Base-by-base conservation (phyloP, 2,113 vertebrate genomes). In the Tenebrosternarchus preto region DNA sequence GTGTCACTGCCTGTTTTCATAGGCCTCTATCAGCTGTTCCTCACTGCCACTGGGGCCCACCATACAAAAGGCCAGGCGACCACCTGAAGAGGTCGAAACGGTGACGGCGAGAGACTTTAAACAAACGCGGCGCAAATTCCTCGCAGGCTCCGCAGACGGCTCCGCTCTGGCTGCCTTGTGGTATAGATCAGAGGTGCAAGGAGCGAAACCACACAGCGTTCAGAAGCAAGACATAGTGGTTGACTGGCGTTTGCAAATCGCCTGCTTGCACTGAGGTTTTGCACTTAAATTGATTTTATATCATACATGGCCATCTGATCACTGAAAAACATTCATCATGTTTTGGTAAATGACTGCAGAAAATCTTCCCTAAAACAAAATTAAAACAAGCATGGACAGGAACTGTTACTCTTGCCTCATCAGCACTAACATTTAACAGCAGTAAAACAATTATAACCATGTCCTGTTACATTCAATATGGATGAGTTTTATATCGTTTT, bases 11-110 rank as follows among this genome's bases (percentile, higher is more conserved):
- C 15, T 76, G 80, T 82, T 85, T 76, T 70, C 57, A 36, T 69
- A 73, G 77, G 33, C 24, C 73, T 71, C 50, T 27, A 71, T 82
- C 83, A 85, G 83, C 83, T 85, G 80, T 78, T 73, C 19, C 57
- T 81, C 70, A 75, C 24, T 25, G 59, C 33, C 72, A 55, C 72
- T 16, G 72, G 33, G 70, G 39, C 80, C 43, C 79, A 64, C 82
- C 76, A 82, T 76, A 80, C 27, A 9, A 74, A 56, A 73, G 79
- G 33, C 77, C 66, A 9, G 25, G 11, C 71, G 1, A 4, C 70
- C 70, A 80, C 36, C 64, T 80, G 79, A 80, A 74, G 46, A 61
- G 33, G 78, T 29, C 67, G 25, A 72, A 78, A 43, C 67, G 43
- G 43, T 29, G 59, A 50, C 63, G 72, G 57, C 24, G 15, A 50